Conservation (phyloP, 1,140 invertebrate genomes). For the Idris sp. region DNA sequence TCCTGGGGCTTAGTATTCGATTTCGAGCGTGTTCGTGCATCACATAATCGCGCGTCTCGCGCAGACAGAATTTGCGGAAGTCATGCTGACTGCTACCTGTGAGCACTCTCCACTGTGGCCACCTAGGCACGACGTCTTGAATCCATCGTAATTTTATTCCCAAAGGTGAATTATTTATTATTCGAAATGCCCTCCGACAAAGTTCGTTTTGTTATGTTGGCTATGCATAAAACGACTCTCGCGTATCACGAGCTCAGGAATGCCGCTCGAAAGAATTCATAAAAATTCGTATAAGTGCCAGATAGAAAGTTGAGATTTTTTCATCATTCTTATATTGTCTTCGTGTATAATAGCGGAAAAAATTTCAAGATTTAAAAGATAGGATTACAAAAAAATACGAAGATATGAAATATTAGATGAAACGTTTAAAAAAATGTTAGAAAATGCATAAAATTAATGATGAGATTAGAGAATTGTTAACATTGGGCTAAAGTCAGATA, state of each 20-base stretch:
- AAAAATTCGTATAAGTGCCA: constrained; percentile 4
- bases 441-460: too few relatives aligned
- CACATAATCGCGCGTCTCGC: constrained; percentile 24
- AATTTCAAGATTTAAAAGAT: too few relatives aligned
- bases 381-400: too few relatives aligned
- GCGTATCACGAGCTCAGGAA: constrained; percentile 2
- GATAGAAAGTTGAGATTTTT: too few relatives aligned
- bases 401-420: too few relatives aligned
- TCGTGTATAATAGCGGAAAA: too few relatives aligned
- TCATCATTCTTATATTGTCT: too few relatives aligned
- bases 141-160: constrained; percentile 39
- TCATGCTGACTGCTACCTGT: constrained; percentile 53
- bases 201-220: constrained; percentile 20
- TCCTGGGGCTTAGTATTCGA: constrained; percentile 55
- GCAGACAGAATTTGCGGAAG: constrained; percentile 46
- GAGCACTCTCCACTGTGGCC: constrained; percentile 26
- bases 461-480: too few relatives aligned
- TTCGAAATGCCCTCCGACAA: constrained; percentile 40
- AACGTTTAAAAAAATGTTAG: too few relatives aligned
- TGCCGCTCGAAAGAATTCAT: constrained; percentile 16
- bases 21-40: constrained; percentile 50
- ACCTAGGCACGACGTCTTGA: constrained; percentile 30
- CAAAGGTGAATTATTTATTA: constrained; percentile 56
- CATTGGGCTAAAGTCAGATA: too few relatives aligned
- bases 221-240: constrained; percentile 18